Conservation (phyloP, 1,140 invertebrate genomes). For the Aphaenogaster floridana region DNA sequence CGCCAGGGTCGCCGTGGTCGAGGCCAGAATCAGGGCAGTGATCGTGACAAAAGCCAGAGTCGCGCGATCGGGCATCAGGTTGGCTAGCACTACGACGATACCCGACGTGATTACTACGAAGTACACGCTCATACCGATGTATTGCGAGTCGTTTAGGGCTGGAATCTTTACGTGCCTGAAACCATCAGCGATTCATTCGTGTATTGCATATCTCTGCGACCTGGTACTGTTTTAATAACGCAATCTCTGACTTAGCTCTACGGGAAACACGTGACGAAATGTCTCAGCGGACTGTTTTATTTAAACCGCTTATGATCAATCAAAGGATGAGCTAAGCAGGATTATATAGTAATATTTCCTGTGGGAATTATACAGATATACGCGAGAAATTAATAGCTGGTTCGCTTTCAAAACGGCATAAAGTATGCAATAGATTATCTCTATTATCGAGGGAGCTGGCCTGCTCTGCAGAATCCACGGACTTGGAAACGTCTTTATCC, state of each 20-base stretch:
- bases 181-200: constrained; percentile 1
- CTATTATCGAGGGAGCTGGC: constrained; percentile 20
- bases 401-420: constrained; percentile 10
- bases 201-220: not conserved
- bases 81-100: constrained; percentile 94
- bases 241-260: not conserved
- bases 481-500: constrained; percentile 51
- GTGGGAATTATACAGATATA: not conserved
- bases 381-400: constrained; percentile 31
- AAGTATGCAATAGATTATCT: constrained; percentile 57
- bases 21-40: constrained; percentile 93
- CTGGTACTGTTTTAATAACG: not conserved
- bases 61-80: constrained; percentile 94
- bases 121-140: constrained; percentile 97
- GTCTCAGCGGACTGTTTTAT: not conserved
- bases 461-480: not conserved
- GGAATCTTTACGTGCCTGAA: constrained; percentile 96
- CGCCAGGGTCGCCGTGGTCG: constrained; percentile 94
- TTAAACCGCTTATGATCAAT: not conserved
- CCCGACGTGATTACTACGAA: constrained; percentile 95
- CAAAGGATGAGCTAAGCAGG: not conserved
- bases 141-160: constrained; percentile 98
- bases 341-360: not conserved
- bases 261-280: not conserved
- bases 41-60: constrained; percentile 95